Evolutionary conservation across 2,113 vertebrate species (phyloP), one percentile per base, ranked within the genome.

Genomic region (Oreochromis aureus): DNA sequence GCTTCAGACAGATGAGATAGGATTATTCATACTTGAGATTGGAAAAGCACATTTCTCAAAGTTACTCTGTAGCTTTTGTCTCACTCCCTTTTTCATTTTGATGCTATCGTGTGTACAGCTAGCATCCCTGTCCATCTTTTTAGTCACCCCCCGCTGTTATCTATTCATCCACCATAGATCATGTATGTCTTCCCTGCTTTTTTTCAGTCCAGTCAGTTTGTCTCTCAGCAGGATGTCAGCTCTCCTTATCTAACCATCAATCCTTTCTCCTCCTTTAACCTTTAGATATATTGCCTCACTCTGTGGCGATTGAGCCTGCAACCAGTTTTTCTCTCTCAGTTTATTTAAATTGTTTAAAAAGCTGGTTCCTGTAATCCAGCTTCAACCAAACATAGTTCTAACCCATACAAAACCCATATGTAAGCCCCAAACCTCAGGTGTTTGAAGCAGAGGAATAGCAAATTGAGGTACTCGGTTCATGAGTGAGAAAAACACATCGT

Each of bases 141-240:
- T 2, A 56, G 83, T 39, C 56, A 39, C 4, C 12, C 16, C 24
- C 15, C 12, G 4, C 6, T 19, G 39, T n/a, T 30, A 81, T 83
- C 80, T 18, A 46, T 91, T 61, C 39, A 86, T 86, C 39, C 66
- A 32, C 9, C 56, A 86, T 89, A 41, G 87, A 83, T 91, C 89
- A 86, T 89, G 81, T 8, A 81, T 27, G 48, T 82, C 41, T 69
- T 85, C 76, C 85, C 44, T 51, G 56, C 63, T 55, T 89, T 87
- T 59, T 59, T 63, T 82, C 86, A 81, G 61, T 88, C 82, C 48
- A 56, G 22, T 73, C 83, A 27, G 80, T 86, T 91, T 84, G 27
- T 89, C 56, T 89, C 85, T 44, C 91, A 84, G 90, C 89, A 30
- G 87, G 89, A 71, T 27, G 66, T 55, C 61, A 84, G 71, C 81